A percentile compares a stretch with the other conserved stretches of the same genome.
phyloP scores from a whole-genome alignment of 1,140 invertebrate genomes.

The Cephus cinctus region DNA sequence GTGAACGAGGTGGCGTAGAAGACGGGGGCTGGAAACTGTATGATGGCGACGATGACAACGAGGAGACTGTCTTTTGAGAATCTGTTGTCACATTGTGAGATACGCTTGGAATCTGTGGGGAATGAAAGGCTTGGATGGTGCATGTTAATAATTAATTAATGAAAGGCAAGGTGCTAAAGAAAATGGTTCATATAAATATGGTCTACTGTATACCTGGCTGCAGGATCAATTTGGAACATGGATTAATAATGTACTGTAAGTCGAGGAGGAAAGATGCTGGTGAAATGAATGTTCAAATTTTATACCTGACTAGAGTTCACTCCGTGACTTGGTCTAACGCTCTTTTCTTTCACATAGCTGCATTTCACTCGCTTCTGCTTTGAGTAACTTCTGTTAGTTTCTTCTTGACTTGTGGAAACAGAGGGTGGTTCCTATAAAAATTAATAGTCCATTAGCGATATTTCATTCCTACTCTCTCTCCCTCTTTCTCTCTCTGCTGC shows the following conservation, averaged over 20 bases:
- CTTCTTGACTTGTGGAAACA: constrained; percentile 14
- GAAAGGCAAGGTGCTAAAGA: too few relatives aligned
- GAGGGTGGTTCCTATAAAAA: constrained; percentile 22
- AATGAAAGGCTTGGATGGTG: too few relatives aligned
- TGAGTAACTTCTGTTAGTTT: not conserved
- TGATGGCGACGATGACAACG: too few relatives aligned
- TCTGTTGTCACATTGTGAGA: too few relatives aligned
- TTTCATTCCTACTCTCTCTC: constrained; percentile 7
- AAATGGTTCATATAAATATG: too few relatives aligned
- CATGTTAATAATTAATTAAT: too few relatives aligned
- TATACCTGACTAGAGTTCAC: not conserved
- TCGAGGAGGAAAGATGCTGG: not conserved
- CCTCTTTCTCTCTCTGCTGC: not conserved
- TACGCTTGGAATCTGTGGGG: too few relatives aligned
- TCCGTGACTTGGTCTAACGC: not conserved
- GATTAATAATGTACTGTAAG: not conserved
- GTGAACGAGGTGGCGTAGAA: too few relatives aligned
- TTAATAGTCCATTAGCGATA: constrained; percentile 31
- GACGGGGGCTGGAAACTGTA: too few relatives aligned
- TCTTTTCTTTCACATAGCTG: not conserved
- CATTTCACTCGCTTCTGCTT: not conserved
- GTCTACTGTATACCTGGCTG: too few relatives aligned
- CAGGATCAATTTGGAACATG: too few relatives aligned
- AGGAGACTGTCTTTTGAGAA: too few relatives aligned
- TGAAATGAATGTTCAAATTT: not conserved